Evolutionary conservation across 2,888 invertebrate genomes (phyloP).

Genomic region (Temnothorax rugatulus): DNA sequence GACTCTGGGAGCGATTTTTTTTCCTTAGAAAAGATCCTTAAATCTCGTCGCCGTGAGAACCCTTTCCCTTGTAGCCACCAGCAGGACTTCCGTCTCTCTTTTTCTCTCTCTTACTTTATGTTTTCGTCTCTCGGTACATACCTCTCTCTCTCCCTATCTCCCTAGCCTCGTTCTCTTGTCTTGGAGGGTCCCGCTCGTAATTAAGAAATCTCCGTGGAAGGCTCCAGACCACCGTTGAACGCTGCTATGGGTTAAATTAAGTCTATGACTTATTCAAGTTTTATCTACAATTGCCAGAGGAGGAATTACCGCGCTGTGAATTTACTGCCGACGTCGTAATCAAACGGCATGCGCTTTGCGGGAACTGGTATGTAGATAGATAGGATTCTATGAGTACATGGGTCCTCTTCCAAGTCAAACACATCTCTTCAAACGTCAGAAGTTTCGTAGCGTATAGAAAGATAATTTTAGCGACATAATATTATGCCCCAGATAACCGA

Average conservation of each 20-base stretch:
- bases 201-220: constrained; percentile 85
- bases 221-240: constrained; percentile 71
- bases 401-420: not conserved
- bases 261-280: constrained; percentile 86
- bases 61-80: constrained; percentile 64
- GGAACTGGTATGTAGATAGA: constrained; percentile 21
- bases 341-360: constrained; percentile 78
- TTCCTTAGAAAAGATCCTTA: constrained; percentile 70
- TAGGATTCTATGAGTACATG: not conserved
- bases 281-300: constrained; percentile 85
- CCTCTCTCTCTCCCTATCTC: constrained; percentile 23
- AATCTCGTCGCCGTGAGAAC: constrained; percentile 77
- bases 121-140: constrained; percentile 33
- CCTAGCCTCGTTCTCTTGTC: constrained; percentile 42
- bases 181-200: constrained; percentile 77
- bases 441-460: not conserved
- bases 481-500: not conserved
- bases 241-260: constrained; percentile 82
- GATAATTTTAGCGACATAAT: constrained; percentile 7
- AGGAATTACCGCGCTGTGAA: constrained; percentile 79
- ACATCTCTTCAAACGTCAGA: not conserved
- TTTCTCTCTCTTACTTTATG: constrained; percentile 39
- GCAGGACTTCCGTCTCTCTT: constrained; percentile 45
- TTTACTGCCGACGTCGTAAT: constrained; percentile 81
- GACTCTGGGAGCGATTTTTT: constrained; percentile 58